Evolutionary conservation across 2,113 vertebrate species (phyloP), one percentile per base, ranked within the genome.

Genomic region (Otis tarda): DNA sequence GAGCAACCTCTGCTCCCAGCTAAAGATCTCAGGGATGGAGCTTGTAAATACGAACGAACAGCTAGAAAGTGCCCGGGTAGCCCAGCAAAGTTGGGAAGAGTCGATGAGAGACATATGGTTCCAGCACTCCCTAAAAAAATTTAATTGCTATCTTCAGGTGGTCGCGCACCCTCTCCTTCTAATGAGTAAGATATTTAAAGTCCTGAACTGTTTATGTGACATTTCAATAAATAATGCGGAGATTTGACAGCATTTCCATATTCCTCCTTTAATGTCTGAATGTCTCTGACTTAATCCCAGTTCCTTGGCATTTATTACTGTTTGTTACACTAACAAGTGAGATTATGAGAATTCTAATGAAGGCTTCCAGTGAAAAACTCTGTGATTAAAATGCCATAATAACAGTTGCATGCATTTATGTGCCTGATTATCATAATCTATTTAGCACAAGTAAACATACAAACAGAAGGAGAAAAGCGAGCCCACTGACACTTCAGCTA

Each of bases 281-380:
- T 96, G 98, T 96, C 98, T 98, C 98, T 97, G 97, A 97, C 98
- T 98, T 98, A 98, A 99, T 98, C 98, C 98, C 97, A 97, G 98
- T 98, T 98, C 97, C 97, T 97, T 98, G 98, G 98, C 98, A 98
- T 98, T 99, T 98, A 98, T 98, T 98, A 97, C 98, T 98, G 98
- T 99, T 99, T 98, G 98, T 98, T 98, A 98, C 98, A 98, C 98
- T 98, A 98, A 98, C 98, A 98, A 98, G 98, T 98, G 97, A 99
- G 98, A 99, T 99, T 99, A 99, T 97, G 98, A 98, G 99, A 99
- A 99, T 99, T 97, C 98, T 99, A 99, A 99, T 99, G 98, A 99
- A 99, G 98, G 97, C 98, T 98, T 97, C 97, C 98, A 95, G 98
- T 93, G 98, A 98, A 98, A 98, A 98, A 98, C 97, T 98, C 97